Evolutionary conservation across 2,113 vertebrate species (phyloP).

Genomic region (Coptodon bakossiorum): DNA sequence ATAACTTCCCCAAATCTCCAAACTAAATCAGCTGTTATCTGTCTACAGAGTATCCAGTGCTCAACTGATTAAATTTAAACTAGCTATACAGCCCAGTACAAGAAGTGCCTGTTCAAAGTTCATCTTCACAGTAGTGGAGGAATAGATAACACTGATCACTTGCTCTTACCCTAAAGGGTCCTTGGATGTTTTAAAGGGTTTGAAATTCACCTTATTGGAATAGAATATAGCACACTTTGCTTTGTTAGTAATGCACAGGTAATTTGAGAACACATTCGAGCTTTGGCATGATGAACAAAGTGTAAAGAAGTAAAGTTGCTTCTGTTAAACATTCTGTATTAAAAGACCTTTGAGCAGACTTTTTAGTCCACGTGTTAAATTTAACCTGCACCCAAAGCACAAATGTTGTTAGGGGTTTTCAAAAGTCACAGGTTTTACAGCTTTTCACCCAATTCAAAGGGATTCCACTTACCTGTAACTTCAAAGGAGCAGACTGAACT

Average conservation of each 20-base stretch:
- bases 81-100: not conserved
- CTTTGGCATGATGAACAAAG: constrained; percentile 6
- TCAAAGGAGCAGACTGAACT: not conserved
- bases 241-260: constrained; percentile 52
- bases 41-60: not conserved
- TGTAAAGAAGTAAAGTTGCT: not conserved
- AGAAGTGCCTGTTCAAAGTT: not conserved
- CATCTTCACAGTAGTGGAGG: not conserved
- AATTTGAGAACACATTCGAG: constrained; percentile 15
- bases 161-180: not conserved
- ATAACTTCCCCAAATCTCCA: not conserved
- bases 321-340: not conserved
- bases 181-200: not conserved
- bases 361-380: not conserved
- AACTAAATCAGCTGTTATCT: not conserved
- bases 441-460: not conserved
- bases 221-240: not conserved
- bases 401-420: not conserved
- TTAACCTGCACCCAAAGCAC: not conserved
- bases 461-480: not conserved
- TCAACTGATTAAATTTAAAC: constrained; percentile 6
- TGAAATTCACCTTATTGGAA: constrained; percentile 10
- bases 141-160: not conserved
- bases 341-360: not conserved
- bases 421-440: not conserved